Percentiles rank a stretch among this genome's conserved stretches.
These are phyloP conservation scores for Pycnomerus fuliginosus DNA, from an alignment of 2,888 invertebrate genomes.

Conservation along the genomic window DNA sequence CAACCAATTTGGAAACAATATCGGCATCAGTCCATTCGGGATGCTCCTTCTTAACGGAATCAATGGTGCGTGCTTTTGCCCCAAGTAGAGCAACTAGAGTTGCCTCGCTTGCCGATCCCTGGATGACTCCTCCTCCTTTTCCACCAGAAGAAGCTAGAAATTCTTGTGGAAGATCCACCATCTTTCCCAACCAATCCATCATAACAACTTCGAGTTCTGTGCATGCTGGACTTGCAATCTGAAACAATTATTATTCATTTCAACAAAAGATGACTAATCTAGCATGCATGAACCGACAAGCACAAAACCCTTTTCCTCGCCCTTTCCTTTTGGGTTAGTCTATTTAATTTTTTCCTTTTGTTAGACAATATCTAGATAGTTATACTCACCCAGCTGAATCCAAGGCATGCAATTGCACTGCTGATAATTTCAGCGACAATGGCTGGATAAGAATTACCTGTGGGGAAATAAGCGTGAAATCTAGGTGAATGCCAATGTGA, in stretches of 20 bases:
- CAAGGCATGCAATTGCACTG: slow-evolving; percentile 93
- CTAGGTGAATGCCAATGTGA: slow-evolving; percentile 97
- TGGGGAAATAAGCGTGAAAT: slow-evolving; percentile 95
- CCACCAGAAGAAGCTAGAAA: slow-evolving; percentile 81
- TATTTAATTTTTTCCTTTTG: too few species aligned
- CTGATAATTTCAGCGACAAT: slow-evolving; percentile 95
- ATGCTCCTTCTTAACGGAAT: slow-evolving; percentile 66
- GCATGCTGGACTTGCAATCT: slow-evolving; percentile 94
- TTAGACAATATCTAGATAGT: too few species aligned
- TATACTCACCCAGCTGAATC: slow-evolving; percentile 87
- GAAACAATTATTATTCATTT: too few species aligned
- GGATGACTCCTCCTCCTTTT: slow-evolving; percentile 85
- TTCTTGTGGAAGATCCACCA: slow-evolving; percentile 80
- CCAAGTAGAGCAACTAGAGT: slow-evolving; percentile 90
- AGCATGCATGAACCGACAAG: too few species aligned
- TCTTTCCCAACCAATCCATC: slow-evolving; percentile 94
- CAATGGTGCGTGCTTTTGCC: slow-evolving; percentile 75
- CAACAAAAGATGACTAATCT: too few species aligned
- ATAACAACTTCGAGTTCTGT: slow-evolving; percentile 94
- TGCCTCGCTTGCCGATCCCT: slow-evolving; percentile 94
- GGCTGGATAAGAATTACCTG: slow-evolving; percentile 90
- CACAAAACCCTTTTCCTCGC: too few species aligned
- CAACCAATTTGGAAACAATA: slow-evolving; percentile 78
- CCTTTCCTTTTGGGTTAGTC: too few species aligned
- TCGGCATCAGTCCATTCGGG: slow-evolving; percentile 74